Conservation (phyloP, 2,888 invertebrate species). For the Dinocampus coccinellae region DNA sequence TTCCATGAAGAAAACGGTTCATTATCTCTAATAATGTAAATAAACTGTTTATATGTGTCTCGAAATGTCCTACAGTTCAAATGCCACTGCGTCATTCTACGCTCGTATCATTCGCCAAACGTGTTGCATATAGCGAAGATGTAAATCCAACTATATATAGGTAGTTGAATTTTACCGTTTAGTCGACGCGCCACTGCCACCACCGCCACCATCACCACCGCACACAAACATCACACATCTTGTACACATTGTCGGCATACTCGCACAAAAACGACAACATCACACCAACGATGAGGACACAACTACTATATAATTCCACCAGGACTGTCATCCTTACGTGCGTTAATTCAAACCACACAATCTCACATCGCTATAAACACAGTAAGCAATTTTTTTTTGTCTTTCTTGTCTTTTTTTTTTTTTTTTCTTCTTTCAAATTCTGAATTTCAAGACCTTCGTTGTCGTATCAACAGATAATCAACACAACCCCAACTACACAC, state of each 20-base stretch:
- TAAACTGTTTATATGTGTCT: constrained; percentile 31
- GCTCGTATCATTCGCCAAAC: constrained; percentile 18
- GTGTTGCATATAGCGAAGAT: constrained; percentile 23
- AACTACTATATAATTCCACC: neutral
- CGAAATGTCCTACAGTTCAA: constrained; percentile 31
- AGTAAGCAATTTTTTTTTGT: constrained; percentile 43
- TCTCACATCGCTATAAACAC: constrained; percentile 55
- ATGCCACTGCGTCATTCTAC: neutral
- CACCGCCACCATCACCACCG: no score
- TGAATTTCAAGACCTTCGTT: neutral
- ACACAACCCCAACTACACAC: constrained; percentile 36
- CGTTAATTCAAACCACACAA: constrained; percentile 56
- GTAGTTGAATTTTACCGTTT: constrained; percentile 24
- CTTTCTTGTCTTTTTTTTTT: no score
- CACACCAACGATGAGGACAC: neutral
- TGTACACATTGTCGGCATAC: neutral
- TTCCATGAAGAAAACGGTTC: constrained; percentile 47
- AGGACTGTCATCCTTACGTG: neutral
- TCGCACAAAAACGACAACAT: neutral
- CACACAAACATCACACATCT: neutral
- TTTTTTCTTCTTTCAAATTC: constrained; percentile 7
- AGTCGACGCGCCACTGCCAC: neutral
- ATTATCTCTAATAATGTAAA: constrained; percentile 63
- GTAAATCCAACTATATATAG: neutral
- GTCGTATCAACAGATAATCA: constrained; percentile 16